Percentiles rank a stretch among this genome's conserved stretches.
These are phyloP conservation scores for Pelosia muscerda DNA, from an alignment of 2,888 invertebrate species.

Conservation along the genomic window DNA sequence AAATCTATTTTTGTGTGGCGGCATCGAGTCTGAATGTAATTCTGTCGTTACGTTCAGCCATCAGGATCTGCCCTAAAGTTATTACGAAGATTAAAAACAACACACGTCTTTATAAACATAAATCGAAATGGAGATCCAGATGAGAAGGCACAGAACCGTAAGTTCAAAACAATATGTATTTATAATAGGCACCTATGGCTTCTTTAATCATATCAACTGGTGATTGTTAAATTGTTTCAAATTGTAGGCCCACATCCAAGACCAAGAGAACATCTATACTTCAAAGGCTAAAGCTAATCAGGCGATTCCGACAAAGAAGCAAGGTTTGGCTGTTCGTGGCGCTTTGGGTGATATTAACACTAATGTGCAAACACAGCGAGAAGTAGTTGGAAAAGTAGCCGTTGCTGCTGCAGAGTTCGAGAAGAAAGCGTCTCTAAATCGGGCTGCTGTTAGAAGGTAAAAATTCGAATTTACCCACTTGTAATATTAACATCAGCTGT, in stretches of 20 bases:
- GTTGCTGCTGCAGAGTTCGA: constrained; percentile 72
- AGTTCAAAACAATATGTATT: constrained; percentile 38
- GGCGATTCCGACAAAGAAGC: constrained; percentile 64
- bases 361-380: constrained; percentile 73
- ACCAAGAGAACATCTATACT: constrained; percentile 76
- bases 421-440: constrained; percentile 68
- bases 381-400: constrained; percentile 71
- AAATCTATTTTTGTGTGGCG: neutral
- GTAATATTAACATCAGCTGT: constrained; percentile 18
- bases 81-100: constrained; percentile 13
- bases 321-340: constrained; percentile 71
- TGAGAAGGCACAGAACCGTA: constrained; percentile 72
- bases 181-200: neutral
- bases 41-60: constrained; percentile 5
- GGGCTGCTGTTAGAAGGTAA: constrained; percentile 66
- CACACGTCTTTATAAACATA: constrained; percentile 8
- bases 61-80: constrained; percentile 25
- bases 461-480: constrained; percentile 18
- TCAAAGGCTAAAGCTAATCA: constrained; percentile 67
- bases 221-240: constrained; percentile 15
- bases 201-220: neutral
- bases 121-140: constrained; percentile 70
- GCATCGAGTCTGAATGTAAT: constrained; percentile 32
- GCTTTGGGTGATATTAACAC: constrained; percentile 78
- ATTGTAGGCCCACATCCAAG: constrained; percentile 67